These are phyloP conservation scores for Carposina sasakii DNA, from an alignment of 1,140 invertebrate species.

Conservation along the genomic window DNA sequence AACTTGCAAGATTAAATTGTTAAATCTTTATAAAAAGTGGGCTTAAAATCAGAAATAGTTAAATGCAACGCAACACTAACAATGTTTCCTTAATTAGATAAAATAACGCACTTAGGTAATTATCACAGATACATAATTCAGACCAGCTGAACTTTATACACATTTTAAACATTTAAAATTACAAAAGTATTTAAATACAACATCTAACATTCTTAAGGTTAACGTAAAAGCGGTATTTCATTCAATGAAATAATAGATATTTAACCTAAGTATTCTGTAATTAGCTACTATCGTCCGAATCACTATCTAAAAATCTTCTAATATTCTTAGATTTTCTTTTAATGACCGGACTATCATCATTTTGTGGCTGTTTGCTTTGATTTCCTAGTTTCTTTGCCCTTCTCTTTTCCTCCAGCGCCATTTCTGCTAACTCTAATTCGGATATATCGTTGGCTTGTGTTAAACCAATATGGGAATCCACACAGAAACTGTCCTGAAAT, in stretches of 20 bases:
- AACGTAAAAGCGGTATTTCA: too few species aligned
- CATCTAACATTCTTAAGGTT: not conserved
- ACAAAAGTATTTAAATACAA: not conserved
- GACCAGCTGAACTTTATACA: constrained; percentile 14
- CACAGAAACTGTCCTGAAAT: constrained; percentile 66
- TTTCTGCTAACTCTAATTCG: constrained; percentile 62
- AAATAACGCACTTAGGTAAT: too few species aligned
- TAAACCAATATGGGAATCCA: constrained; percentile 56
- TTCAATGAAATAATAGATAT: too few species aligned
- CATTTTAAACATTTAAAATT: not conserved
- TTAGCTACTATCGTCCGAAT: constrained; percentile 56
- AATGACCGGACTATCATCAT: constrained; percentile 43
- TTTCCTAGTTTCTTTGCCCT: constrained; percentile 29
- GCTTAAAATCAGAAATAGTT: too few species aligned
- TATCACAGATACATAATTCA: constrained; percentile 12
- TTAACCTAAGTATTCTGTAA: not conserved
- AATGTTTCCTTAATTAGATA: too few species aligned
- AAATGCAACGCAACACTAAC: too few species aligned
- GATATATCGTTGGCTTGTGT: constrained; percentile 59
- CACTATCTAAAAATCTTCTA: constrained; percentile 43
- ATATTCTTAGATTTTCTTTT: constrained; percentile 34
- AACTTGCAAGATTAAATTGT: too few species aligned
- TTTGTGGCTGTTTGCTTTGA: constrained; percentile 14
- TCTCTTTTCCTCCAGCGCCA: constrained; percentile 48
- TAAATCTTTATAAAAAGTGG: too few species aligned